phyloP scores from a whole-genome alignment of 2,113 vertebrate species.

The Macrotus californicus region DNA sequence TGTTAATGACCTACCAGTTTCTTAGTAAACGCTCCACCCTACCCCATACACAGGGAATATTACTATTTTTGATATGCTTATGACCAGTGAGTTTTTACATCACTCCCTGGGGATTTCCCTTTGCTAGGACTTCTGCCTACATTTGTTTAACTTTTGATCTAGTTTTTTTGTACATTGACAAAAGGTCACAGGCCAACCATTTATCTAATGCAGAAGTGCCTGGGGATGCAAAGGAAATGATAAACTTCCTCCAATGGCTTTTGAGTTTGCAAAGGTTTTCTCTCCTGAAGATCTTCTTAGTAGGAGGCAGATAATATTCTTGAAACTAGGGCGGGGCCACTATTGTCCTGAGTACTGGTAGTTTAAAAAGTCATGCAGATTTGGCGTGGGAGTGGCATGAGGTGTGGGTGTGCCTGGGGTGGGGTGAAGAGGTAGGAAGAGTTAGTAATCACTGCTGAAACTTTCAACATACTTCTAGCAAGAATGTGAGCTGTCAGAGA shows the following conservation, averaged over 20 bases:
- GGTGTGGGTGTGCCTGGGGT: not conserved
- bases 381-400: not conserved
- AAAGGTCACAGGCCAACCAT: not conserved
- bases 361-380: not conserved
- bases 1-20: not conserved
- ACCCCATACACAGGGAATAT: not conserved
- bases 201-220: not conserved
- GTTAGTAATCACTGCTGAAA: constrained; percentile 7
- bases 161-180: constrained; percentile 31
- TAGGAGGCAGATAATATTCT: not conserved
- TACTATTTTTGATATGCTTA: not conserved
- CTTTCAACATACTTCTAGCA: constrained; percentile 10
- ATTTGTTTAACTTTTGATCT: constrained; percentile 54
- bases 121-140: constrained; percentile 20
- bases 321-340: not conserved
- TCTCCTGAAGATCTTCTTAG: not conserved
- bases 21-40: not conserved
- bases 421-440: not conserved
- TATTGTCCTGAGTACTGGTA: not conserved
- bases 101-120: not conserved
- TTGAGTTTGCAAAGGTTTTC: not conserved
- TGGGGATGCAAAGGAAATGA: not conserved
- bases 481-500: constrained; percentile 27
- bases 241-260: not conserved
- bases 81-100: constrained; percentile 2